A percentile compares a stretch with the other conserved stretches of the same genome.
Conservation (phyloP, 1,140 invertebrate species). For the Riptortus pedestris region DNA sequence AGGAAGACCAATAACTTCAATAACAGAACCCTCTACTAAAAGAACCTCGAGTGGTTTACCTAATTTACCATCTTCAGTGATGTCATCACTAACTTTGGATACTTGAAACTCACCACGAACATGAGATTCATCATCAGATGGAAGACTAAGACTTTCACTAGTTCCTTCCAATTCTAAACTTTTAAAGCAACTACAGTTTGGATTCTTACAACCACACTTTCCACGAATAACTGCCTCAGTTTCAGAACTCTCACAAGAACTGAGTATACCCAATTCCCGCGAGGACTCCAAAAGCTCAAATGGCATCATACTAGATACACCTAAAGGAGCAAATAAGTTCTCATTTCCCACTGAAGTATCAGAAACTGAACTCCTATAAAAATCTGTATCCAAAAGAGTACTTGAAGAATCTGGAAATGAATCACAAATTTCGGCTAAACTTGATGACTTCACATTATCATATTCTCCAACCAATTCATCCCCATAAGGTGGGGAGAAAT, state of each 20-base stretch:
- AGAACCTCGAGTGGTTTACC: slow-evolving; percentile 14
- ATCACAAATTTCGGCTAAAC: too few relatives aligned
- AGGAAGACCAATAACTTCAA: slow-evolving; percentile 17
- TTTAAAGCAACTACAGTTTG: neutral
- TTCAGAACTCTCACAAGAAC: slow-evolving; percentile 10
- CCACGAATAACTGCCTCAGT: neutral
- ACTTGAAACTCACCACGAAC: neutral
- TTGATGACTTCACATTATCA: too few relatives aligned
- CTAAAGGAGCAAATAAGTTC: too few relatives aligned
- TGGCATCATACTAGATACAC: too few relatives aligned
- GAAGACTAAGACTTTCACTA: slow-evolving; percentile 10
- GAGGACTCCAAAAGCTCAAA: too few relatives aligned
- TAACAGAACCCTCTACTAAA: slow-evolving; percentile 23
- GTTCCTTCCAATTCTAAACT: slow-evolving; percentile 7
- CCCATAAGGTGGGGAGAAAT: too few relatives aligned
- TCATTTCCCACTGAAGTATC: too few relatives aligned
- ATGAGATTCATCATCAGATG: slow-evolving; percentile 9
- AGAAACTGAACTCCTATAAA: too few relatives aligned
- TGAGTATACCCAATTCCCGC: neutral
- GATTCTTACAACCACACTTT: neutral
- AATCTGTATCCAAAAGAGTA: too few relatives aligned
- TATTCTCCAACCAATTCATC: too few relatives aligned
- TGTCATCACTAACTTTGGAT: neutral
- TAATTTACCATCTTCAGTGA: neutral
- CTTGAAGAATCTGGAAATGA: too few relatives aligned